phyloP scores from a whole-genome alignment of 2,797 vertebrate genomes.

The Podargus strigoides region DNA sequence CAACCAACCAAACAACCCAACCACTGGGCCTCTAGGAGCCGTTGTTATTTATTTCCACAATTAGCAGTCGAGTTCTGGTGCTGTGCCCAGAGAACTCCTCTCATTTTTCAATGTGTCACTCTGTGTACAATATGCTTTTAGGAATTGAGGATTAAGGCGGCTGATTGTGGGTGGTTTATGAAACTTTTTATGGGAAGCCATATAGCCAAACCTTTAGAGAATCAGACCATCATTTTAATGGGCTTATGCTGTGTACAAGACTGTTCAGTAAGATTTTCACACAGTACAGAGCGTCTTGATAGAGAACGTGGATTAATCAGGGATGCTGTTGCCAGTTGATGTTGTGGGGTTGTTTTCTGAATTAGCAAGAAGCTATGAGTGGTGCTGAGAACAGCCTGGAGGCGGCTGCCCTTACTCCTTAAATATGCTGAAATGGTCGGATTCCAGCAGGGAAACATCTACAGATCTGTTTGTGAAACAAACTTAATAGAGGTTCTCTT shows the following conservation, averaged over 20 bases:
- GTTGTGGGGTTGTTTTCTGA: constrained; percentile 35
- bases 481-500: neutral
- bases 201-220: constrained; percentile 66
- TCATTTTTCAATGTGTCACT: constrained; percentile 66
- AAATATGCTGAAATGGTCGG: neutral
- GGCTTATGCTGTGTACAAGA: constrained; percentile 58
- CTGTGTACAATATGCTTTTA: constrained; percentile 53
- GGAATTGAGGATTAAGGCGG: constrained; percentile 68
- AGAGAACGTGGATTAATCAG: constrained; percentile 66
- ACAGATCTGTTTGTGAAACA: neutral
- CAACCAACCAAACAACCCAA: constrained; percentile 54
- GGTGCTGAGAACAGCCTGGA: neutral
- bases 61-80: constrained; percentile 67
- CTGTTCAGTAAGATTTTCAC: constrained; percentile 34
- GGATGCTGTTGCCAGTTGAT: constrained; percentile 18
- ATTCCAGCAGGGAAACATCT: neutral
- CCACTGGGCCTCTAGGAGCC: constrained; percentile 52
- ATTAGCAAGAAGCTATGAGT: constrained; percentile 23
- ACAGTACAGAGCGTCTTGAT: constrained; percentile 39
- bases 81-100: constrained; percentile 63
- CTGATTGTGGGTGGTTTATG: constrained; percentile 75
- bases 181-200: constrained; percentile 72
- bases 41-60: constrained; percentile 70
- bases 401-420: neutral
- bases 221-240: constrained; percentile 68